These are phyloP conservation scores for Neosilurus mollespiculum DNA, from an alignment of 2,797 vertebrate species.

Conservation along the genomic window DNA sequence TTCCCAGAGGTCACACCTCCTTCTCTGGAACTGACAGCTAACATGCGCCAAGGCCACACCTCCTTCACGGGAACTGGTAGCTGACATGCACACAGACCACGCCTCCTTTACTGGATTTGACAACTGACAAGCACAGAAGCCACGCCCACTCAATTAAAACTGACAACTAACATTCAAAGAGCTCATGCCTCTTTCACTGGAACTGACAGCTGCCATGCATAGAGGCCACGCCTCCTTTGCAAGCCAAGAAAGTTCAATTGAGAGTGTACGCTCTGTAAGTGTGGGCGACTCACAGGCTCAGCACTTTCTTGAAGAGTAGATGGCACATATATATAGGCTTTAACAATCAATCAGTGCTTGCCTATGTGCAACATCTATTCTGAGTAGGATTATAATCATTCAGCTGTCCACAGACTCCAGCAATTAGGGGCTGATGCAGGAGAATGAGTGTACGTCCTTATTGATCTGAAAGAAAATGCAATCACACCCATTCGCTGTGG, in stretches of 20 bases:
- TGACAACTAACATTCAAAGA: too few species aligned
- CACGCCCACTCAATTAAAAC: too few species aligned
- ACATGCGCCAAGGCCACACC: too few species aligned
- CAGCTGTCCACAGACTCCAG: not conserved
- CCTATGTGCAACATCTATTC: not conserved
- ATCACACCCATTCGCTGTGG: slow-evolving; percentile 18
- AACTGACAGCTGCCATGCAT: not conserved
- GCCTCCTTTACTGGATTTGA: too few species aligned
- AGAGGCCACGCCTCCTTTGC: not conserved
- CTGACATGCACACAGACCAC: too few species aligned
- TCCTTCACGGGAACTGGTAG: too few species aligned
- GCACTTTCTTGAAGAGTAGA: not conserved
- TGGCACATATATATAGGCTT: not conserved
- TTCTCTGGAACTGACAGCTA: not conserved
- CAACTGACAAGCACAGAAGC: too few species aligned
- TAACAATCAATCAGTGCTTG: not conserved
- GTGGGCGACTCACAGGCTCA: not conserved
- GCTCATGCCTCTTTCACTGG: too few species aligned
- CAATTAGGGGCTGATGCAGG: slow-evolving; percentile 2
- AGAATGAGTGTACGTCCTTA: slow-evolving; percentile 38
- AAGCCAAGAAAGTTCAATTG: not conserved
- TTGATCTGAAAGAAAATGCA: slow-evolving; percentile 39
- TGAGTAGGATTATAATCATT: slow-evolving; percentile 1
- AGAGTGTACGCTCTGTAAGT: not conserved
- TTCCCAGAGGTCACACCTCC: not conserved